Conservation (phyloP, 2,113 vertebrate genomes). For the Phalacrocorax brasilianus region DNA sequence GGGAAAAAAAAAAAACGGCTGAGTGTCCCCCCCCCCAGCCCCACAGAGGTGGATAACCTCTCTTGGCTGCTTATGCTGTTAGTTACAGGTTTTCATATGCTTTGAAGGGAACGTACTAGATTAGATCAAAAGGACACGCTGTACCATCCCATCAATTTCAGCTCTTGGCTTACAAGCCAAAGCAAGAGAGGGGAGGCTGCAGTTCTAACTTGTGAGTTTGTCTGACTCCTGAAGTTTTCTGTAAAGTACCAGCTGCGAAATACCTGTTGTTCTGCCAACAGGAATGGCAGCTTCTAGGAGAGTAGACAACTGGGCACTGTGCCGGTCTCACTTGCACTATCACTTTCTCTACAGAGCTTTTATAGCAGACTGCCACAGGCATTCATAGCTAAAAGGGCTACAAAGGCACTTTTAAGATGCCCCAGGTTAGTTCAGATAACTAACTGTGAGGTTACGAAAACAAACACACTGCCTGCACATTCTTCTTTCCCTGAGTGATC, state of each 20-base stretch:
- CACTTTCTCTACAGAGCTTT: not conserved
- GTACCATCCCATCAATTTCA: not conserved
- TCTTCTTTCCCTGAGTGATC: not conserved
- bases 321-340: not conserved
- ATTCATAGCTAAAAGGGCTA: not conserved
- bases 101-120: rapidly evolving
- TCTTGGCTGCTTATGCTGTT: not conserved
- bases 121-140: not conserved
- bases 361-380: not conserved
- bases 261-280: not conserved
- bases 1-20: not conserved
- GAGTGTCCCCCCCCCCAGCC: not conserved
- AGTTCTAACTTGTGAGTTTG: not conserved
- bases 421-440: not conserved
- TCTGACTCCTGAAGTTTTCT: not conserved
- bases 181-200: not conserved
- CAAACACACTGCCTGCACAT: not conserved
- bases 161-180: not conserved
- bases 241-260: not conserved
- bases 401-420: not conserved
- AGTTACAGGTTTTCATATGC: not conserved
- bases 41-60: rapidly evolving
- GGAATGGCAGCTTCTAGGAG: not conserved
- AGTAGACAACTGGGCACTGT: not conserved
- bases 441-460: not conserved